These are phyloP conservation scores for Axis porcinus DNA, from an alignment of 2,113 vertebrate genomes.

Conservation along the genomic window DNA sequence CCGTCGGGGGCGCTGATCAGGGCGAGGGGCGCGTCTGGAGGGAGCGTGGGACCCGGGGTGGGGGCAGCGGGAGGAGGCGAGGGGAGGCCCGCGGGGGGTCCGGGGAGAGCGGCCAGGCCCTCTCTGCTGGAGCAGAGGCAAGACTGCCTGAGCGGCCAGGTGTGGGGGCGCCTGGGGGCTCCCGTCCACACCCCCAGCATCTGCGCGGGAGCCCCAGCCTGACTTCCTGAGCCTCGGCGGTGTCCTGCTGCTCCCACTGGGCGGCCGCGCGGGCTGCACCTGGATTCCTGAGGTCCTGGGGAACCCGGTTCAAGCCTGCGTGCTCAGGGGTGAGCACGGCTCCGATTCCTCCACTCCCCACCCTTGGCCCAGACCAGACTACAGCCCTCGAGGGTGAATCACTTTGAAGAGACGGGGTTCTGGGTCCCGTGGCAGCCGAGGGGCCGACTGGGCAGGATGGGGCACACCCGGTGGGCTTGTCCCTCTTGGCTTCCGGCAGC, in stretches of 20 bases:
- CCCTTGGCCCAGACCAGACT: constrained; percentile 26
- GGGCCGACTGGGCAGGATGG: constrained; percentile 14
- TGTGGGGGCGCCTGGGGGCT: background rate
- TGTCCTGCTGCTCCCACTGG: constrained; percentile 14
- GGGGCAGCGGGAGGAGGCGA: background rate
- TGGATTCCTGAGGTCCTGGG: constrained; percentile 43
- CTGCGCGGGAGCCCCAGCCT: constrained; percentile 16
- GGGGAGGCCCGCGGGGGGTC: background rate
- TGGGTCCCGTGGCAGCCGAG: background rate
- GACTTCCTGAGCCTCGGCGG: constrained; percentile 28
- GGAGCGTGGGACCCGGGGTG: constrained; percentile 43
- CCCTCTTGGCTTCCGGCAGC: constrained; percentile 13
- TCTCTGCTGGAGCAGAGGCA: background rate
- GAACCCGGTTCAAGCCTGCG: constrained; percentile 22
- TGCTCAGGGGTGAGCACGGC: constrained; percentile 27
- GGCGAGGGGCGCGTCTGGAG: background rate
- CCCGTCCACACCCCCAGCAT: constrained; percentile 2
- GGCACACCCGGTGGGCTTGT: background rate
- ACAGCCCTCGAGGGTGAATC: constrained; percentile 13
- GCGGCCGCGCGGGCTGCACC: background rate
- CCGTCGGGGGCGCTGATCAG: constrained; percentile 53
- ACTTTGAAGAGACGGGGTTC: constrained; percentile 63
- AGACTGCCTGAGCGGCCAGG: background rate
- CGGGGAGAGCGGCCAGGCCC: background rate
- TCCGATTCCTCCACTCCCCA: background rate